Base-by-base conservation (phyloP, 2,888 invertebrate species). In the Maniola hyperantus region DNA sequence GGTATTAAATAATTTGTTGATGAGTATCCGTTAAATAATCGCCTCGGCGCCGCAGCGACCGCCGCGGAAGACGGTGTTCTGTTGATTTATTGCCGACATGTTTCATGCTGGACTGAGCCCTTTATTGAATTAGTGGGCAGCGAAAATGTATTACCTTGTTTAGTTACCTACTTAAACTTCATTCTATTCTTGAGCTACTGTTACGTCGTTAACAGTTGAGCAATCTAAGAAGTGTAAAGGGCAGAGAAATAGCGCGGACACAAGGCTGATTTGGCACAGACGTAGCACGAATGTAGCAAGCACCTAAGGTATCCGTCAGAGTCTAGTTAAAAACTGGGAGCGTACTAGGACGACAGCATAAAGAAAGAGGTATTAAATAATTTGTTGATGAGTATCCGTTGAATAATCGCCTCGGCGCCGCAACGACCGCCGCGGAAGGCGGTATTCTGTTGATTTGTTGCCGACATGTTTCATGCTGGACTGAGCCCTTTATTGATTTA, bases 71-170 rank as follows among this genome's bases (percentile, higher is more conserved):
- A n/a, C 39, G 55, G 55, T 61, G 50, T 46, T 46, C 61, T 51
- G 42, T 66, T 70, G 70, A 70, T 70, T 70, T 70, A 66, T 70
- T 51, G 64, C 58, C 48, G 54, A 61, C 64, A 70, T 70, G 68
- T 64, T 62, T 70, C 66, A 70, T 33, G 46, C 11, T 20, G 55
- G 39, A 39, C 39, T 18, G 18, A n/a, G n/a, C 55, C 53, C 39
- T 44, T 50, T 61, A 67, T 58, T 64, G 53, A 69, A 64, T 67
- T 33, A 67, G 62, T 33, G 46, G 53, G 48, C 53, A 20, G 20
- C 42, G 33, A 63, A 20, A 57, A 57, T 57, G 39, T 55, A 39
- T 55, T 55, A 15, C n/a, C 15, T 46, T 42, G 13, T 11, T 42
- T 15, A 18, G 36, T 1, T 36, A 36, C 10, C 10, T 36, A 36